These are phyloP conservation scores for Automeris io DNA, from an alignment of 2,888 invertebrate genomes.

Conservation along the genomic window DNA sequence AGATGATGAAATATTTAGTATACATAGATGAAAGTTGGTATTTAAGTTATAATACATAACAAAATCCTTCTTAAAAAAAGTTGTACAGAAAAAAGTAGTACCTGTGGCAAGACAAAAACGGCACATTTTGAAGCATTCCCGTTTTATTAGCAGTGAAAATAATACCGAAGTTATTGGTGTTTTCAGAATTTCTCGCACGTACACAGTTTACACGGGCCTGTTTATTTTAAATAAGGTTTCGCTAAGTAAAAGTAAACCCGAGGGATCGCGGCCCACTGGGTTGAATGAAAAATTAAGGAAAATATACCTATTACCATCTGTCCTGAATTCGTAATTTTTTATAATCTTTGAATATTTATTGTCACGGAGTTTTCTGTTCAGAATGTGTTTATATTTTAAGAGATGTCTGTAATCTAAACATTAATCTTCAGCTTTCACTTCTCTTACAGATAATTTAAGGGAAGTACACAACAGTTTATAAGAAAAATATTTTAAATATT, in stretches of 20 bases:
- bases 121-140: slow-evolving; percentile 25
- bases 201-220: slow-evolving; percentile 61
- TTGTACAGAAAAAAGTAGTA: too few species aligned
- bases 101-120: too few species aligned
- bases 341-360: background rate
- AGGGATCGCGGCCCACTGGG: slow-evolving; percentile 45
- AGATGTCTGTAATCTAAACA: too few species aligned
- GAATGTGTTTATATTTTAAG: slow-evolving; percentile 1
- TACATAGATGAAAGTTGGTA: too few species aligned
- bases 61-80: too few species aligned
- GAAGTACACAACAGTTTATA: too few species aligned
- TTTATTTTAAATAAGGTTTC: slow-evolving; percentile 73
- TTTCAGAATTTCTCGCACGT: slow-evolving; percentile 64
- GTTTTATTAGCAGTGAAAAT: slow-evolving; percentile 54
- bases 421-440: too few species aligned
- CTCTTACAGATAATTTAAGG: too few species aligned
- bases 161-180: slow-evolving; percentile 47
- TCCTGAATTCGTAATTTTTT: slow-evolving; percentile 29
- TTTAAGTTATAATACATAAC: too few species aligned
- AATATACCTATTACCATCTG: slow-evolving; percentile 45
- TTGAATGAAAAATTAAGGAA: slow-evolving; percentile 66
- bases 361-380: background rate
- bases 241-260: slow-evolving; percentile 68
- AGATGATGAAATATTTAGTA: too few species aligned
- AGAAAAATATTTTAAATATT: too few species aligned